Evolutionary conservation across 2,888 invertebrate species (phyloP), one percentile per base, ranked within the genome.

Genomic region (Melinopterus prodromus): DNA sequence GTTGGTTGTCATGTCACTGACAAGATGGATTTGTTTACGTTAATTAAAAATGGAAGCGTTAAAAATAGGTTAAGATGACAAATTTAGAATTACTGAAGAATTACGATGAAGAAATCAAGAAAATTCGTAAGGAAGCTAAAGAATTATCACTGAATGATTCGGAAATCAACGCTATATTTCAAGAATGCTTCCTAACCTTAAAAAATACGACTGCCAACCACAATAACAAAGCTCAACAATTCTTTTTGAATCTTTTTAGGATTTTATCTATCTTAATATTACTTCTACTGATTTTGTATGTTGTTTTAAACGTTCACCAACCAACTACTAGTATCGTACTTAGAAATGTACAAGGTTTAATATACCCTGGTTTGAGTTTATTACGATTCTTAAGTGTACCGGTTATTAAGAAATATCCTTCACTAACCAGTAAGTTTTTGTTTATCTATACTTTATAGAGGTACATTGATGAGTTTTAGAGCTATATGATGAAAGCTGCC

Each of bases 401-500:
- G n/a, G 87, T 97, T 53, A 92, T 96, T 83, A 92, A 92, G 81
- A 89, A 91, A 78, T 96, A 95, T 89, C 96, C 96, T 77, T 90
- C 92, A n/a, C 86, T 95, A 81, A 93, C 94, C 85, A 94, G 96
- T 95, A 90, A 88, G 86, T 86, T 6, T 74, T 79, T 16, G 37
- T 79, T n/a, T 77, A 36, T 37, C 15, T 72, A 69, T 78, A 76
- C 9, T 16, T 37, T 16, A 75, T 77, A 71, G 15, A n/a, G 71
- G 71, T 69, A 37, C 14, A 74, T 74, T 82, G 14, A 16, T 75
- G 16, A 38, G 78, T 79, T 86, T 80, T 82, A 93, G 96, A 94
- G 87, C 92, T 94, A 71, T 96, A 97, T 85, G 96, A 97, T 90
- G 96, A 97, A 89, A 94, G 95, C 86, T 97, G 97, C 87, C 90